Evolutionary conservation across 2,888 invertebrate genomes (phyloP), one percentile per base, ranked within the genome.

Genomic region (Coecobrya sp.): DNA sequence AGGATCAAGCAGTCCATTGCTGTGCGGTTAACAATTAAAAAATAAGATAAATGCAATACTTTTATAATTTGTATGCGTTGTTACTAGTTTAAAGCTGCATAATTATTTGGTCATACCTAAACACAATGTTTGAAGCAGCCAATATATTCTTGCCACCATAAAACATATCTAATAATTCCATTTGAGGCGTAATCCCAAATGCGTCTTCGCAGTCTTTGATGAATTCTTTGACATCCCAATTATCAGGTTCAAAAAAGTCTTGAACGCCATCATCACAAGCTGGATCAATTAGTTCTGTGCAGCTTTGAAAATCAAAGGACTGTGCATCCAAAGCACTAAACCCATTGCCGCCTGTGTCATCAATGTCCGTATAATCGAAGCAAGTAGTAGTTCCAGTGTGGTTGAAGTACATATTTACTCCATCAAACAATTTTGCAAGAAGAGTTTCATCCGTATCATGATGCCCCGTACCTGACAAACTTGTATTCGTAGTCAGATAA

Each of bases 241-340:
- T 95, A 0, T 95, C 93, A 0, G 97, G 96, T 95, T 98, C 97
- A 95, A 99, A 99, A 98, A 99, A 99, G 95, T 98, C 98, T 13
- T 97, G 96, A 0, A 96, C 96, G 62, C 97, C 98, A 94, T 97
- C 97, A 7, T 97, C 96, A 95, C 99, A 99, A 96, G 98, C 97
- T 0, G 99, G 99, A 98, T 99, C 98, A 93, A 99, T 97, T 98
- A 99, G 98, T 96, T 99, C 99, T 30, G 99, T 98, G 95, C 99
- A 99, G n/a, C 55, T 88, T 25, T 91, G 91, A 16, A 85, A 91
- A 36, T 79, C 68, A 49, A 91, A 91, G 0, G 91, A 86, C 16
- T 91, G 73, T 36, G 55, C 62, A 27, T 91, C 91, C 55, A 65
- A 49, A 3, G 70, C 11, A n/a, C 68, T 86, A 30, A 86, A 91